A percentile compares a stretch with the other conserved stretches of the same genome.
Evolutionary conservation across 2,797 vertebrate genomes (phyloP).

Genomic region (Acropternis orthonyx): DNA sequence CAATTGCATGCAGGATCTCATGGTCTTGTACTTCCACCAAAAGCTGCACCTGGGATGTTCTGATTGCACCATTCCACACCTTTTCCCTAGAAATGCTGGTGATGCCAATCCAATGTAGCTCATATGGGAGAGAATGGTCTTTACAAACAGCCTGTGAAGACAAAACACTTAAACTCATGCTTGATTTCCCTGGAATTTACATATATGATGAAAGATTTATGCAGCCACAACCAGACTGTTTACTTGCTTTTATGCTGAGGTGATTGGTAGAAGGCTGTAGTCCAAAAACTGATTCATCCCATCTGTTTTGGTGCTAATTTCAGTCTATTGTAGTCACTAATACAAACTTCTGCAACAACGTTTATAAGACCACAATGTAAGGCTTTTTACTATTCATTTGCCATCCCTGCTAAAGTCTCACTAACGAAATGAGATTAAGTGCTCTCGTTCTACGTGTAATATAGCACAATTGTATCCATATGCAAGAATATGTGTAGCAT

Average conservation of each 20-base stretch:
- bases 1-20: neutral
- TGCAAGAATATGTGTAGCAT: neutral
- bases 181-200: neutral
- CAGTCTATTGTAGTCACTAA: neutral
- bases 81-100: neutral
- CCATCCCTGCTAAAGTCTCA: neutral
- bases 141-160: neutral
- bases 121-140: neutral
- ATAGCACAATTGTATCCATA: neutral
- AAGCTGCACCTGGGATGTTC: neutral
- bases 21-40: neutral
- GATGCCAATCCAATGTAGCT: accelerated
- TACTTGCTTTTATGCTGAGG: neutral
- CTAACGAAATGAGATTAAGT: neutral
- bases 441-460: neutral
- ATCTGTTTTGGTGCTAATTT: neutral
- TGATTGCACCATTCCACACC: neutral
- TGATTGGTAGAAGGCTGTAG: neutral
- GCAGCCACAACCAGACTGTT: neutral
- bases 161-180: neutral
- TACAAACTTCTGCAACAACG: neutral
- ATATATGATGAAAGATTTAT: neutral
- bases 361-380: neutral
- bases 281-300: neutral
- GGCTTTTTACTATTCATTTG: neutral